Percentiles rank a stretch among this genome's conserved stretches.
phyloP scores from a whole-genome alignment of 2,113 vertebrate species.

The Epinephelus fuscoguttatus region DNA sequence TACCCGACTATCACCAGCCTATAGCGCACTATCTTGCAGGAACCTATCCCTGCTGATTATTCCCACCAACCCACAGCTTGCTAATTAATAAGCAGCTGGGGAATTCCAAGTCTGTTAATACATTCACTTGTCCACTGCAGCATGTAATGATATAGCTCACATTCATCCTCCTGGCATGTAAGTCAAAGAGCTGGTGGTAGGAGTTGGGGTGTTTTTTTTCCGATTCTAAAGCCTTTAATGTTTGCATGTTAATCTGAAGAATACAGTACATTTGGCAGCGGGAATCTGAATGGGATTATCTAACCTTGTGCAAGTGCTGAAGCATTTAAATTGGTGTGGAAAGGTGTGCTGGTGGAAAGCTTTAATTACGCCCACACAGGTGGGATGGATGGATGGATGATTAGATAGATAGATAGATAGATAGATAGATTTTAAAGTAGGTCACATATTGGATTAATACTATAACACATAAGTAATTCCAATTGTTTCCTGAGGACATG shows the following conservation, averaged over 20 bases:
- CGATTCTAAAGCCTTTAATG: conserved; percentile 23
- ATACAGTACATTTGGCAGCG: conserved; percentile 26
- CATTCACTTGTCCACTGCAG: conserved; percentile 70
- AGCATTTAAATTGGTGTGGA: conserved; percentile 22
- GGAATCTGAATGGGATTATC: conserved; percentile 39
- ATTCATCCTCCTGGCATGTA: conserved; percentile 45
- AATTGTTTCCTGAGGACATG: not conserved
- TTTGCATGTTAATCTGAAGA: conserved; percentile 36
- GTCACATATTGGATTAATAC: not conserved
- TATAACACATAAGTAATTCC: not conserved
- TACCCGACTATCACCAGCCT: conserved; percentile 41
- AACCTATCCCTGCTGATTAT: conserved; percentile 58
- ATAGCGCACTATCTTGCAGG: conserved; percentile 46
- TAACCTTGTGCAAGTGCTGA: conserved; percentile 16
- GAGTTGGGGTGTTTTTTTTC: conserved; percentile 8
- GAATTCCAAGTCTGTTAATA: conserved; percentile 64
- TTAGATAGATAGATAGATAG: no score
- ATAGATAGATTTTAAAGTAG: not conserved
- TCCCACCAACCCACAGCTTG: conserved; percentile 55
- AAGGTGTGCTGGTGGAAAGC: not conserved
- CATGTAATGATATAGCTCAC: conserved; percentile 67
- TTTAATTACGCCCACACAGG: conserved; percentile 5
- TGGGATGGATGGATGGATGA: not conserved
- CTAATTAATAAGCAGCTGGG: conserved; percentile 71
- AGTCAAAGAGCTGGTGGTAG: conserved; percentile 47